Base-by-base conservation (phyloP, 2,888 invertebrate genomes). In the Rhamphomyia laevipes region DNA sequence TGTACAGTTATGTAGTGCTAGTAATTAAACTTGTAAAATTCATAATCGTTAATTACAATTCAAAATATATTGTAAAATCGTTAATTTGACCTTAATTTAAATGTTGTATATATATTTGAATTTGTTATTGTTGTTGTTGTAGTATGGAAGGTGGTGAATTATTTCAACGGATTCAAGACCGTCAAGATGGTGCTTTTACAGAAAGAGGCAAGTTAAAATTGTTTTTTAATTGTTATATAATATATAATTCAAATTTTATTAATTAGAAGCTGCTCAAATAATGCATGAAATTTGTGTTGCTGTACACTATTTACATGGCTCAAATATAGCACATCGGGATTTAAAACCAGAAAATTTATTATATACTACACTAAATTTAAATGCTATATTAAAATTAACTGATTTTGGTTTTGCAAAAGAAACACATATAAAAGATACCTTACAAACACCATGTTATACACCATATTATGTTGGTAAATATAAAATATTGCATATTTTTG, bases 381-480 rank as follows among this genome's bases (percentile, higher is more conserved):
- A 78, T 63, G 94, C 88, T n/a, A 76, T 86, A 51, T 77, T 99
- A 53, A 99, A 99, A 70, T 73, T 99, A 61, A 99, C 97, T 2
- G 99, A 99, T 74, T 99, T 99, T 71, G 99, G 99, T 10, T 99
- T 99, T 74, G 97, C 99, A 13, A 99, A 99, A 69, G 93, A 94
- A 71, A 92, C 91, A 0, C 65, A 78, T 17, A 77, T 82, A 16
- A 86, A 86, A 47, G 90, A 93, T 60, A 89, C 92, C 0, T 71
- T 99, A 49, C 92, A 95, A 68, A 99, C 99, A 0, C 97, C 99
- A 0, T 99, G 99, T 66, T 99, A 97, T 63, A 99, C 99, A 11
- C 99, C 99, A 0, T 97, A 99, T 67, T 99, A 99, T 74, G 97
- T 96, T 61, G 94, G 86, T 84, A 68, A 72, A 80, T 69, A 50